These are phyloP conservation scores for Drosophila subsilvestris DNA, from an alignment of 2,888 invertebrate species.

Conservation along the genomic window DNA sequence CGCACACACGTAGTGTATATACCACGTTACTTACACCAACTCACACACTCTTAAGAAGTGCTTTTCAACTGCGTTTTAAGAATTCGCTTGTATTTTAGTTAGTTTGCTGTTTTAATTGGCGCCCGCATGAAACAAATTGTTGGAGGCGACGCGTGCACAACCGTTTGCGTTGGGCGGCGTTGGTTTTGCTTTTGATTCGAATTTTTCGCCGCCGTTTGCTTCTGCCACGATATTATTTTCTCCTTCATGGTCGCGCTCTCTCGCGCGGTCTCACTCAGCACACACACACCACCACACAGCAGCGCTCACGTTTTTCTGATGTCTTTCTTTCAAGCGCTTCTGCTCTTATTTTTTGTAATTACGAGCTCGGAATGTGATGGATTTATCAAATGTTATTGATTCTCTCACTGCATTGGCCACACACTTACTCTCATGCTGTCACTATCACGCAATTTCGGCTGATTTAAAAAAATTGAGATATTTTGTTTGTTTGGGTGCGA, in stretches of 20 bases:
- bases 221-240: conserved; percentile 70
- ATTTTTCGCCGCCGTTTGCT: conserved; percentile 33
- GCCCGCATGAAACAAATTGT: conserved; percentile 53
- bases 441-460: not conserved
- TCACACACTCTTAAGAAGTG: conserved; percentile 24
- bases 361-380: not conserved
- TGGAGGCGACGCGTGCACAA: conserved; percentile 12
- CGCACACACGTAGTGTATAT: conserved; percentile 6
- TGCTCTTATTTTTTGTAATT: conserved; percentile 4
- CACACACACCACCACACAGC: not conserved
- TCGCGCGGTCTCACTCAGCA: conserved; percentile 3
- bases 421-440: conserved; percentile 11
- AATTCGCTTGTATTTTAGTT: conserved; percentile 35
- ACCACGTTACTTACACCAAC: conserved; percentile 43
- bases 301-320: not conserved
- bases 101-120: conserved; percentile 36
- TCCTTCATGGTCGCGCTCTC: conserved; percentile 26
- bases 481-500: not conserved
- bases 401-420: not conserved
- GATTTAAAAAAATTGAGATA: not conserved
- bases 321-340: not conserved
- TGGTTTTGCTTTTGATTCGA: conserved; percentile 3
- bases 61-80: conserved; percentile 63
- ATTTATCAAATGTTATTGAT: not conserved
- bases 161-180: not conserved